These are phyloP conservation scores for Campylomormyrus numenius DNA, from an alignment of 2,113 vertebrate species.

Conservation along the genomic window DNA sequence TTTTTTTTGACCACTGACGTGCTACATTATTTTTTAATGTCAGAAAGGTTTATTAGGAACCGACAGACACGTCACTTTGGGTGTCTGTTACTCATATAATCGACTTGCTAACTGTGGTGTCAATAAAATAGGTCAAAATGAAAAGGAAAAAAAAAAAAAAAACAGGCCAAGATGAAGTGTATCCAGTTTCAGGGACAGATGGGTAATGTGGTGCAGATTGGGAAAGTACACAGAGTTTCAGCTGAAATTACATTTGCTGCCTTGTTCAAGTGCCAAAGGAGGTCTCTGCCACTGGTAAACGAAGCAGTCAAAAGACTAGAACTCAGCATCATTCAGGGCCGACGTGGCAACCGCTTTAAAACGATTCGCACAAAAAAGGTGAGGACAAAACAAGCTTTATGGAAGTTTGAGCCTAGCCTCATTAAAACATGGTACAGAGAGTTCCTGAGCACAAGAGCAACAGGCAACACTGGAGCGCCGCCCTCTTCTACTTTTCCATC, in stretches of 20 bases:
- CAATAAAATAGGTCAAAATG: constrained; percentile 1
- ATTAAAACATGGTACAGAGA: background rate
- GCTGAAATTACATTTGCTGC: background rate
- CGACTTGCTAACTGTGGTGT: background rate
- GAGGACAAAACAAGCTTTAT: background rate
- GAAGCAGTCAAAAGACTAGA: background rate
- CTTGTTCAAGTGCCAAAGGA: background rate
- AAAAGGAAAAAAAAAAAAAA: background rate
- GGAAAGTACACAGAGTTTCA: background rate
- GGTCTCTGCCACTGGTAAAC: background rate
- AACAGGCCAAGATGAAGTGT: background rate
- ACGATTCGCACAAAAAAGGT: background rate
- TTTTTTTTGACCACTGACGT: background rate
- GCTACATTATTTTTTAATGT: background rate
- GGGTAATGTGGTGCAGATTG: background rate
- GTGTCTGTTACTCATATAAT: background rate
- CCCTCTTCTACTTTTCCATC: background rate
- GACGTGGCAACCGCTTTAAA: background rate
- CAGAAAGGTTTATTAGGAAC: background rate
- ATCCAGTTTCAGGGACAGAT: background rate
- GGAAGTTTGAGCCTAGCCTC: background rate
- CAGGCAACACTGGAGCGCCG: background rate
- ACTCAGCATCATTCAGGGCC: background rate
- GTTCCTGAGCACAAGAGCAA: background rate
- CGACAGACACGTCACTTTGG: background rate